Conservation (phyloP, 2,113 vertebrate species). For the Glaucidium brasilianum region DNA sequence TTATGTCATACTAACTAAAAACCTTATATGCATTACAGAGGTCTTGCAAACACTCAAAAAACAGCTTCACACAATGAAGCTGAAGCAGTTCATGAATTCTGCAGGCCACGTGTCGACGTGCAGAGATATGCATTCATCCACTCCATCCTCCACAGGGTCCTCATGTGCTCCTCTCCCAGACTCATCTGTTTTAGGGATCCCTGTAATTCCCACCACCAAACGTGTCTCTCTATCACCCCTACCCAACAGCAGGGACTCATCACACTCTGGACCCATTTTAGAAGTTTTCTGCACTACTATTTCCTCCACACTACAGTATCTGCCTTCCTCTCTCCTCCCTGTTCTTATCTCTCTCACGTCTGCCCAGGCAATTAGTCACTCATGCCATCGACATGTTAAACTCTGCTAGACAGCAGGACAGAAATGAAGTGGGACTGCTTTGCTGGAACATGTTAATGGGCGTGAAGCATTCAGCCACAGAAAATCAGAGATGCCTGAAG, state of each 20-base stretch:
- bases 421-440: not conserved
- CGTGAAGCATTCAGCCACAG: not conserved
- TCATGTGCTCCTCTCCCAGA: not conserved
- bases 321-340: not conserved
- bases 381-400: not conserved
- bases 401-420: not conserved
- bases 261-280: not conserved
- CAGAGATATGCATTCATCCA: not conserved
- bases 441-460: not conserved
- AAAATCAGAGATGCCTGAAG: not conserved
- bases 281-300: not conserved
- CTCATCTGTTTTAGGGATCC: not conserved
- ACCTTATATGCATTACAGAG: not conserved
- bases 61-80: not conserved
- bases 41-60: not conserved
- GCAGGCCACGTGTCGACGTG: not conserved
- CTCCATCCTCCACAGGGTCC: not conserved
- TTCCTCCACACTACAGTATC: not conserved
- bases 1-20: not conserved
- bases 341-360: not conserved
- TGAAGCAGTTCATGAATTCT: not conserved
- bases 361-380: slow-evolving; percentile 9
- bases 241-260: not conserved
- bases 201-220: not conserved
- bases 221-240: not conserved